These are phyloP conservation scores for Istiophorus platypterus DNA, from an alignment of 2,113 vertebrate genomes.

Conservation along the genomic window DNA sequence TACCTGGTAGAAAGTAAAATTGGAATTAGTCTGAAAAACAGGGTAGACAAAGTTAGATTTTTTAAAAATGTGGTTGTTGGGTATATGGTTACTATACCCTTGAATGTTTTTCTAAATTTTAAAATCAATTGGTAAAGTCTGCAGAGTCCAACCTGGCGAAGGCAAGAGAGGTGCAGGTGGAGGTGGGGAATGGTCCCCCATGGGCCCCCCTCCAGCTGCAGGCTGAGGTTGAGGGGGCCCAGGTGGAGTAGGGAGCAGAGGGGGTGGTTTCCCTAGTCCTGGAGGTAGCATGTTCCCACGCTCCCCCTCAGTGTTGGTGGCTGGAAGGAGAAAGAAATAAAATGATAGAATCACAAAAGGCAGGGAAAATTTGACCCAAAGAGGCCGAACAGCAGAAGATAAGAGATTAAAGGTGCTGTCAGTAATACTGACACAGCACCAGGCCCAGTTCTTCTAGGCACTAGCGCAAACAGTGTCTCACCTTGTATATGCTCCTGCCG, in stretches of 20 bases:
- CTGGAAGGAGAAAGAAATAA: conserved; percentile 32
- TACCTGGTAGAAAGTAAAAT: no score
- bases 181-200: conserved; percentile 51
- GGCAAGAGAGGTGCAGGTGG: conserved; percentile 69
- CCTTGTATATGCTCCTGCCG: conserved; percentile 83
- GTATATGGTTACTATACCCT: not conserved
- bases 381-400: not conserved
- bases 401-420: not conserved
- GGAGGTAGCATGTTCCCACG: conserved; percentile 64
- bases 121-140: not conserved
- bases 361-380: not conserved
- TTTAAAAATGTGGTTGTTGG: not conserved
- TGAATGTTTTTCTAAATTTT: not conserved
- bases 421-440: not conserved
- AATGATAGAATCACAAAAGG: not conserved
- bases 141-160: conserved; percentile 76
- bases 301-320: conserved; percentile 55
- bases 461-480: conserved; percentile 33
- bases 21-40: not conserved
- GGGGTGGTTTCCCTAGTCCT: conserved; percentile 77
- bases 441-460: not conserved
- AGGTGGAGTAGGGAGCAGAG: conserved; percentile 80
- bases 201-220: conserved; percentile 34
- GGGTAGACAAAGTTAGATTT: not conserved
- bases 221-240: conserved; percentile 50